phyloP scores from a whole-genome alignment of 2,888 invertebrate genomes.

The Ornithoptera priamus region DNA sequence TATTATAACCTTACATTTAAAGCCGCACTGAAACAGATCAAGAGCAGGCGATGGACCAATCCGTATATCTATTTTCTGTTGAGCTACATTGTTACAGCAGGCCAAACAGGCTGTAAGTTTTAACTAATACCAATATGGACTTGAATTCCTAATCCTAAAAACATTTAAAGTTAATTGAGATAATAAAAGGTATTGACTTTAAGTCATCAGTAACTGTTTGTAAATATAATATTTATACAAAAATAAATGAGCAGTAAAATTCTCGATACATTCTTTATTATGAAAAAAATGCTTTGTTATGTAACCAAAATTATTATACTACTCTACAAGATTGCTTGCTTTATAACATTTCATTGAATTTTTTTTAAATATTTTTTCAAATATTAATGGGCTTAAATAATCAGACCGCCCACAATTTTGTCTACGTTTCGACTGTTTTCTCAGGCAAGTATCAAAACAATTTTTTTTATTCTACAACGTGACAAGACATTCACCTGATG shows the following conservation, averaged over 20 bases:
- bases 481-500: too few species aligned
- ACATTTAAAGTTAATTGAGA: not conserved
- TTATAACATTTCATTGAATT: too few species aligned
- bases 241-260: conserved; percentile 1
- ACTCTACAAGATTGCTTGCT: too few species aligned
- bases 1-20: conserved; percentile 29
- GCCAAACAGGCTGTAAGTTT: not conserved
- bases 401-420: too few species aligned
- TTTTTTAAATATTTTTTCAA: too few species aligned
- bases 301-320: too few species aligned
- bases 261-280: conserved; percentile 1
- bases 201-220: conserved; percentile 6
- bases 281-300: not conserved
- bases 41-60: conserved; percentile 28
- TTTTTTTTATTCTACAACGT: too few species aligned
- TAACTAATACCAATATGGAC: conserved; percentile 10
- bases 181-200: not conserved
- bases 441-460: too few species aligned
- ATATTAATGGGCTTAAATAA: too few species aligned
- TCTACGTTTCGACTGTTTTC: too few species aligned
- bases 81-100: conserved; percentile 24
- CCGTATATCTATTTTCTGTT: conserved; percentile 27
- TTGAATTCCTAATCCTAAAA: conserved; percentile 2
- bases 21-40: conserved; percentile 27
- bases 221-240: not conserved